Percentiles rank a stretch among this genome's conserved stretches.
These are phyloP conservation scores for Leptopilina boulardi DNA, from an alignment of 1,140 invertebrate species.

Conservation along the genomic window DNA sequence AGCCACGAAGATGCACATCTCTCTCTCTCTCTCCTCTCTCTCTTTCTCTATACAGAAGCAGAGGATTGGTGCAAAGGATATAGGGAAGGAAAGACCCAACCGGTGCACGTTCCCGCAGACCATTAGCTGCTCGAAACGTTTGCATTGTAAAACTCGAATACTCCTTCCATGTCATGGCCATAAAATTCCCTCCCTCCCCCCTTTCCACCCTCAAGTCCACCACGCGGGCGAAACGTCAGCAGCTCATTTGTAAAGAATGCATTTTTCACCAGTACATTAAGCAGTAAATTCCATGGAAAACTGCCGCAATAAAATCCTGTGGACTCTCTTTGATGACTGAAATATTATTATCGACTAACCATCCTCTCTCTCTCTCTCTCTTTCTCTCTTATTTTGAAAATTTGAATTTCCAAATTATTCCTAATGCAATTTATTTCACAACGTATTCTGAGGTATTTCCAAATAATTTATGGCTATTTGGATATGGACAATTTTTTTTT, in stretches of 20 bases:
- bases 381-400: not conserved
- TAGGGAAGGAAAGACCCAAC: not conserved
- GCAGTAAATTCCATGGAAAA: conserved; percentile 9
- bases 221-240: conserved; percentile 7
- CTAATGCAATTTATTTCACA: too few species aligned
- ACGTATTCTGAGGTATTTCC: too few species aligned
- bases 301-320: conserved; percentile 9
- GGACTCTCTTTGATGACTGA: conserved; percentile 8
- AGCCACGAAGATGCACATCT: conserved; percentile 12
- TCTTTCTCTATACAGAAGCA: not conserved
- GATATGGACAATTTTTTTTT: too few species aligned
- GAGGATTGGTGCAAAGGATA: not conserved
- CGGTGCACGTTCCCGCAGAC: conserved; percentile 14
- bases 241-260: conserved; percentile 17
- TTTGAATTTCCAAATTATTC: not conserved
- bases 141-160: conserved; percentile 14
- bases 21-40: too few species aligned
- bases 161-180: not conserved
- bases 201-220: not conserved
- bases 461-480: too few species aligned
- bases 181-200: not conserved
- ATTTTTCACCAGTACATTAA: conserved; percentile 14
- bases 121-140: conserved; percentile 16
- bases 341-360: conserved; percentile 1
- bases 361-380: not conserved